phyloP scores from a whole-genome alignment of 2,797 vertebrate genomes.

The Craterocephalus amniculus region DNA sequence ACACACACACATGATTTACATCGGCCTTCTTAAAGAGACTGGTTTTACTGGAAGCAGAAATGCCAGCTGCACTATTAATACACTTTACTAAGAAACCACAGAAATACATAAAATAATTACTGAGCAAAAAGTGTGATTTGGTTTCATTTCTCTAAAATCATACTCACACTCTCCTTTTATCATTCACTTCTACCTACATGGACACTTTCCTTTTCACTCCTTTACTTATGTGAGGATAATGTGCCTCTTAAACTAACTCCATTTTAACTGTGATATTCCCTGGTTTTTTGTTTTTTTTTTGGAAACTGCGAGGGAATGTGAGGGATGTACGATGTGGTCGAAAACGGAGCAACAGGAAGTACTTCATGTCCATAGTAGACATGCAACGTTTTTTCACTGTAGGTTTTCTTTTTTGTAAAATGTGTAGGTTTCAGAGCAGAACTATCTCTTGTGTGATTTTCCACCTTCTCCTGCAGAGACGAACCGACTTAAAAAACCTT shows the following conservation, averaged over 20 bases:
- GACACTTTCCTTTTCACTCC: background rate
- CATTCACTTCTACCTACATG: background rate
- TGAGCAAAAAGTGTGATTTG: slow-evolving; percentile 17
- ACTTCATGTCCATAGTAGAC: background rate
- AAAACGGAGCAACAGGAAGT: background rate
- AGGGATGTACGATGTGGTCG: background rate
- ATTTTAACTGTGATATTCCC: background rate
- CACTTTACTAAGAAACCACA: slow-evolving; percentile 15
- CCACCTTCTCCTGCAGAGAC: background rate
- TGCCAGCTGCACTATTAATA: background rate
- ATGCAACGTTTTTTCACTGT: background rate
- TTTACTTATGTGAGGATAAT: background rate
- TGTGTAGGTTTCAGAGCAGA: no score
- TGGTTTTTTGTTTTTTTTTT: background rate
- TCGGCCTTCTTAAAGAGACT: background rate
- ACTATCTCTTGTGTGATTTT: background rate
- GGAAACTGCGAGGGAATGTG: background rate
- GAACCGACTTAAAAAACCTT: background rate
- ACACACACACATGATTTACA: background rate
- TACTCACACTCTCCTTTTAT: slow-evolving; percentile 1
- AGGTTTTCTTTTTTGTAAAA: background rate
- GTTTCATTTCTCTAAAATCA: slow-evolving; percentile 34
- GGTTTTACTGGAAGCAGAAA: slow-evolving; percentile 9
- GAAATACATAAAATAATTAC: slow-evolving; percentile 13
- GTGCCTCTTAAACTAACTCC: background rate